A percentile compares a stretch with the other conserved stretches of the same genome.
Conservation (phyloP, 1,140 invertebrate genomes). For the Sitophilus oryzae region DNA sequence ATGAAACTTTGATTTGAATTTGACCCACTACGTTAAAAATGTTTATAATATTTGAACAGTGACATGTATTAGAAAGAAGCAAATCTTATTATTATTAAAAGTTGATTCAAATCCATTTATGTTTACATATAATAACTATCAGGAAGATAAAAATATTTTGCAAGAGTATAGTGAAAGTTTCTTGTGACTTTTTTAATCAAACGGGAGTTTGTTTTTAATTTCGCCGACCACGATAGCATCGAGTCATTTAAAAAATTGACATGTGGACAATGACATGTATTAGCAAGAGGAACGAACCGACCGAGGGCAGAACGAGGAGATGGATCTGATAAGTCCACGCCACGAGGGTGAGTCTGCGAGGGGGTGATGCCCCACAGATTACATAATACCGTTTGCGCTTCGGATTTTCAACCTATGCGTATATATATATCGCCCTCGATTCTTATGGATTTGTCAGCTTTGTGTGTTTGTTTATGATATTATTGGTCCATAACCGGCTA, state of each 20-base stretch:
- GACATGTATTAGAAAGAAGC: too few species aligned
- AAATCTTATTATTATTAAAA: too few species aligned
- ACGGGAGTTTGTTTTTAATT: constrained; percentile 26
- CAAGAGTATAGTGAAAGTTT: too few species aligned
- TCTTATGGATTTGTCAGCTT: constrained; percentile 39
- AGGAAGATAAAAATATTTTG: too few species aligned
- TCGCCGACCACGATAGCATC: constrained; percentile 21
- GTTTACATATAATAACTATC: too few species aligned
- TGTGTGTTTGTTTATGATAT: constrained; percentile 29
- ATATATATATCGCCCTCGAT: constrained; percentile 32
- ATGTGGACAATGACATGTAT: constrained; percentile 37
- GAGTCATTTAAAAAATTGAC: constrained; percentile 31
- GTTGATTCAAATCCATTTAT: too few species aligned
- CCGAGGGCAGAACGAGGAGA: not conserved
- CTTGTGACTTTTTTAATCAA: too few species aligned
- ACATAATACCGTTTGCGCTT: constrained; percentile 37
- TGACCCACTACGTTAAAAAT: too few species aligned
- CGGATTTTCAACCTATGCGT: constrained; percentile 39
- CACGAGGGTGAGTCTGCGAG: constrained; percentile 1
- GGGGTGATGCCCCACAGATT: constrained; percentile 36
- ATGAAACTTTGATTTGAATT: too few species aligned
- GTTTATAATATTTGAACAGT: too few species aligned
- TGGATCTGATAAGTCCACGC: constrained; percentile 16
- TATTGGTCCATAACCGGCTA: constrained; percentile 19
- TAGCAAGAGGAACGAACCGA: constrained; percentile 18